These are phyloP conservation scores for Sciaenops ocellatus DNA, from an alignment of 2,797 vertebrate genomes.

Conservation along the genomic window DNA sequence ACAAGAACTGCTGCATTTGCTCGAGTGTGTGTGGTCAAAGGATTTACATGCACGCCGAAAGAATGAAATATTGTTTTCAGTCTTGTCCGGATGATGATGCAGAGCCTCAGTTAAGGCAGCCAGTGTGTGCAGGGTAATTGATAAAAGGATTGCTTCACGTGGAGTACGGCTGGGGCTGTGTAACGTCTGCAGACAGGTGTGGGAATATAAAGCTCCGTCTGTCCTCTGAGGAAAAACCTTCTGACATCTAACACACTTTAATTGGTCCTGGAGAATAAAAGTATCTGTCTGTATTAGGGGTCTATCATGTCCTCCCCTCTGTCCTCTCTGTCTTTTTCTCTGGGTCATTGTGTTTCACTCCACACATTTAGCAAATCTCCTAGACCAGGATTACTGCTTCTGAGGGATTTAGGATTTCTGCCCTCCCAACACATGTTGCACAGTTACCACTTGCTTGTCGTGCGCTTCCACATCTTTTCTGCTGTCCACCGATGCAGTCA, in stretches of 20 bases:
- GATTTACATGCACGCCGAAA: neutral
- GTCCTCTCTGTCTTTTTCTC: slow-evolving; percentile 16
- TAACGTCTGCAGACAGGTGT: slow-evolving; percentile 19
- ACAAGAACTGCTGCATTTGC: neutral
- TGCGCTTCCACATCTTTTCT: slow-evolving; percentile 33
- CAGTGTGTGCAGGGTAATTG: neutral
- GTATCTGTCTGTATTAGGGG: slow-evolving; percentile 18
- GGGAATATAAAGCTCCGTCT: slow-evolving; percentile 11
- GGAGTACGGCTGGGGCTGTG: neutral
- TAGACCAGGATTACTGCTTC: slow-evolving; percentile 88
- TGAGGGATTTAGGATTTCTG: slow-evolving; percentile 89
- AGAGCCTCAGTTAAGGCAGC: neutral
- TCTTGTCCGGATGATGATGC: neutral
- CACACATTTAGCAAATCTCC: slow-evolving; percentile 87
- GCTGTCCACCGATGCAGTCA: neutral
- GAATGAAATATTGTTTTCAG: neutral
- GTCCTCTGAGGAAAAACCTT: slow-evolving; percentile 10
- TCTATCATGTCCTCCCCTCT: slow-evolving; percentile 11
- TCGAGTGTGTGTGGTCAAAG: neutral
- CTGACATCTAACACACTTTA: slow-evolving; percentile 34
- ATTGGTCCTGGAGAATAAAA: slow-evolving; percentile 19
- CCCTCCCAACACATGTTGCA: slow-evolving; percentile 79
- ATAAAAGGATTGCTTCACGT: slow-evolving; percentile 16
- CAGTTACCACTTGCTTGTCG: slow-evolving; percentile 51
- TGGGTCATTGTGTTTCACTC: slow-evolving; percentile 58